These are phyloP conservation scores for Apomyelois bistriatella DNA, from an alignment of 2,888 invertebrate species.

Conservation along the genomic window DNA sequence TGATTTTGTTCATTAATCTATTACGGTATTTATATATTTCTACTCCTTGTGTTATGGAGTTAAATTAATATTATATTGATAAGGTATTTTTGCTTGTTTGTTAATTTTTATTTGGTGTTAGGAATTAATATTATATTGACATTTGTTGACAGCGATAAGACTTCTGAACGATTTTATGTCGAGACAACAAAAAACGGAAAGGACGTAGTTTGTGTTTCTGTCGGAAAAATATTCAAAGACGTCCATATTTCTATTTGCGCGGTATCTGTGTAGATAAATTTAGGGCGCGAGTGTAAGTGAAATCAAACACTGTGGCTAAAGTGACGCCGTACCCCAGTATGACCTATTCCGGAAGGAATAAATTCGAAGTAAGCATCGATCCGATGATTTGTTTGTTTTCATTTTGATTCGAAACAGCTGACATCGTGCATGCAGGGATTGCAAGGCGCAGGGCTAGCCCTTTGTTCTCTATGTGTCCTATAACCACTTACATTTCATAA, in stretches of 20 bases:
- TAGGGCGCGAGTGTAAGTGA: conserved; percentile 32
- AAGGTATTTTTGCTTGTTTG: too few relatives aligned
- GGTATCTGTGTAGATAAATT: conserved; percentile 34
- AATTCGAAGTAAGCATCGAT: conserved; percentile 80
- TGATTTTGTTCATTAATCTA: background rate
- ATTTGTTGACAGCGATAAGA: background rate
- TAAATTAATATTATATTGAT: too few relatives aligned
- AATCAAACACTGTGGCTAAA: conserved; percentile 72
- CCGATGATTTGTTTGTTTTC: conserved; percentile 62
- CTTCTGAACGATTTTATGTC: conserved; percentile 13
- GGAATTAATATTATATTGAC: background rate
- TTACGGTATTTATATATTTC: too few relatives aligned
- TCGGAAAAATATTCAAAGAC: conserved; percentile 48
- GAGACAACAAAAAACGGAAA: conserved; percentile 17
- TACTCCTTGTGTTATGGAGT: too few relatives aligned
- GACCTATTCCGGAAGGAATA: conserved; percentile 83
- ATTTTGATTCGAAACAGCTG: conserved; percentile 81
- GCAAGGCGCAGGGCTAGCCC: conserved; percentile 33
- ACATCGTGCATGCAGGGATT: conserved; percentile 43
- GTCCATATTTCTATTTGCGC: conserved; percentile 53
- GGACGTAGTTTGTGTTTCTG: conserved; percentile 16
- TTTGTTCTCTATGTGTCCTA: conserved; percentile 43
- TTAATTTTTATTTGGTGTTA: too few relatives aligned
- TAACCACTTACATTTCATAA: background rate
- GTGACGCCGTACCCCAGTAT: conserved; percentile 76